Evolutionary conservation across 2,888 invertebrate species (phyloP), one percentile per base, ranked within the genome.

Genomic region (Polydrusus pterygomalis): DNA sequence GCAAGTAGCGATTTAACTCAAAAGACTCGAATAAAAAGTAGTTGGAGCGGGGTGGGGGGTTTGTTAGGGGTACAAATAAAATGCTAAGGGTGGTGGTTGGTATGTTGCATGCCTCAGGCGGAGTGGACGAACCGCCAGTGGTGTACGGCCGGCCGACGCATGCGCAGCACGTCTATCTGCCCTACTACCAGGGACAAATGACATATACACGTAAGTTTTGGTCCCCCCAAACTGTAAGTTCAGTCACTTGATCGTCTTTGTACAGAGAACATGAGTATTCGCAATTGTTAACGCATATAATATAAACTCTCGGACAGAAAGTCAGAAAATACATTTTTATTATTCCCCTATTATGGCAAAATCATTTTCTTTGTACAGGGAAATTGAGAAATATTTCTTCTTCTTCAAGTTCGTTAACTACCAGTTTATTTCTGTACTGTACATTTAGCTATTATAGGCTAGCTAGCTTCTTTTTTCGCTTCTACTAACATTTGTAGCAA

Each of bases 161-260:
- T 90, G 93, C 93, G 88, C 93, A 93, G 89, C 94, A 94, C 89
- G 91, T 94, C 89, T 94, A 94, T 89, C 92, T 94, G 88, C 94
- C 94, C 87, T 94, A 92, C 92, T 94, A 93, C 91, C 94, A 94
- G 89, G 94, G 94, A 89, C 92, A 93, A 89, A 92, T 92, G 90
- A 92, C 92, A 88, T 92, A 93, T 87, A 92, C 92, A 89, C 92
- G 94, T 94, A 94, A 94, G 94, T 94, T 77, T 75, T 67, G 47
- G 56, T 43, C 49, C 40, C 63, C 34, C 17, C 13, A n/a, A 38
- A 58, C 58, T 58, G 58, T 45, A 40, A 43, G 20, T 62, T n/a
- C 43, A 20, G n/a, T 54, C 13, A 43, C 45, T 43, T 43, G n/a
- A 63, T 43, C 8, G 3, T 20, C 43, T 13, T 20, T 18, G 17